phyloP scores from a whole-genome alignment of 2,888 invertebrate genomes.

The Periphyllus acericola region DNA sequence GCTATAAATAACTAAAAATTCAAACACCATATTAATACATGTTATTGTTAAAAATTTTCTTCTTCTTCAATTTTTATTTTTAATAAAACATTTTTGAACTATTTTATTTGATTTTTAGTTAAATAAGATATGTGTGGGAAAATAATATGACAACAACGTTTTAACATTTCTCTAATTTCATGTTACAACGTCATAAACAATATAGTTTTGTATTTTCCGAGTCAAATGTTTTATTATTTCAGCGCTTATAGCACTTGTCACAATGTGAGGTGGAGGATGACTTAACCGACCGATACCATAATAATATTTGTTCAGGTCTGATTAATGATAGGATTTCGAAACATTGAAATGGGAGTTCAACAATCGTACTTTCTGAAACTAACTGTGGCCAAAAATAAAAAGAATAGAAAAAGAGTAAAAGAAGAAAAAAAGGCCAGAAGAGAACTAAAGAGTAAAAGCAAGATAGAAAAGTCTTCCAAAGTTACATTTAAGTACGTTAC shows the following conservation, averaged over 20 bases:
- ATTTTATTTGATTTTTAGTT: too few species aligned
- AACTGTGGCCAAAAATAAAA: constrained; percentile 28
- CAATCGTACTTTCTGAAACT: constrained; percentile 47
- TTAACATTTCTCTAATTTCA: neutral
- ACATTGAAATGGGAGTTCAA: constrained; percentile 48
- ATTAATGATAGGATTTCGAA: constrained; percentile 56
- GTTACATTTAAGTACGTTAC: constrained; percentile 56
- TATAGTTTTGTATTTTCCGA: neutral
- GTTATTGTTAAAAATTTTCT: too few species aligned
- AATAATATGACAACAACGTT: too few species aligned
- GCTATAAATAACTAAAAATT: too few species aligned
- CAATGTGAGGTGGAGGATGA: constrained; percentile 38
- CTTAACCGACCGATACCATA: constrained; percentile 46
- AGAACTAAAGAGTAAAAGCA: neutral
- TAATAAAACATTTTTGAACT: too few species aligned
- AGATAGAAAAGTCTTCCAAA: constrained; percentile 55
- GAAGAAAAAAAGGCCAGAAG: neutral
- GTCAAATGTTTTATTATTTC: constrained; percentile 34
- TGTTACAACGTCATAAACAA: neutral
- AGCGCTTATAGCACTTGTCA: constrained; percentile 23
- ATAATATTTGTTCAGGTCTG: constrained; percentile 53
- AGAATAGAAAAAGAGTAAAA: neutral
- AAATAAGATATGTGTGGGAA: too few species aligned
- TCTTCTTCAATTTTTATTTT: too few species aligned
- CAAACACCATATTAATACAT: too few species aligned